phyloP scores from a whole-genome alignment of 2,113 vertebrate genomes.

The Cyanocitta stelleri region DNA sequence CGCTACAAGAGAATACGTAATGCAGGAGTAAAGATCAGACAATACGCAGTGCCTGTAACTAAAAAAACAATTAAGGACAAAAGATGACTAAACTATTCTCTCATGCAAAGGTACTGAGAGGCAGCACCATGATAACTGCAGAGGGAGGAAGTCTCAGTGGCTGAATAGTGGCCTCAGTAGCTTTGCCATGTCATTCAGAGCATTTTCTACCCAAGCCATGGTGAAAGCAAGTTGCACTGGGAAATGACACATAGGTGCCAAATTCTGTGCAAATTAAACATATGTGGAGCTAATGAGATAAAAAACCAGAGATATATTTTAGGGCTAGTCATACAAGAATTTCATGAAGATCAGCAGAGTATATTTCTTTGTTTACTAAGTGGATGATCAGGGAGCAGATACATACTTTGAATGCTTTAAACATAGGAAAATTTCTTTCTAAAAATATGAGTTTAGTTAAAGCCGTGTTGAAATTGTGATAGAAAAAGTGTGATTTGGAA shows the following conservation, averaged over 20 bases:
- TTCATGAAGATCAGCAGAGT: background rate
- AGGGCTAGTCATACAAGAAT: background rate
- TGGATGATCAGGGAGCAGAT: background rate
- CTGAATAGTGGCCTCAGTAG: background rate
- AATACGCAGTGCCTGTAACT: background rate
- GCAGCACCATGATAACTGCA: background rate
- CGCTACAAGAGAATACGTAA: background rate
- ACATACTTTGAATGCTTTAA: background rate
- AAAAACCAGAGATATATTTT: background rate
- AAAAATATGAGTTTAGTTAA: background rate
- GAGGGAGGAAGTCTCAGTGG: background rate
- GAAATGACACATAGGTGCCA: background rate
- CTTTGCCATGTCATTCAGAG: background rate
- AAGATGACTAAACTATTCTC: background rate
- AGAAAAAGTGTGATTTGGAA: background rate
- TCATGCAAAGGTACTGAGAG: background rate
- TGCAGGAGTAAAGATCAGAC: background rate
- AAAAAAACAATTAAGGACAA: background rate
- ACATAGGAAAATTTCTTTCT: background rate
- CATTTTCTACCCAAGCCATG: background rate
- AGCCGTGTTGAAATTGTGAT: background rate
- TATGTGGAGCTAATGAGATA: background rate
- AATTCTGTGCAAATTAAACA: background rate
- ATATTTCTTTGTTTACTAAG: background rate
- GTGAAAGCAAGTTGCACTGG: background rate